A percentile compares a stretch with the other conserved stretches of the same genome.
Conservation (phyloP, 2,113 vertebrate genomes). For the Festucalex cinctus region DNA sequence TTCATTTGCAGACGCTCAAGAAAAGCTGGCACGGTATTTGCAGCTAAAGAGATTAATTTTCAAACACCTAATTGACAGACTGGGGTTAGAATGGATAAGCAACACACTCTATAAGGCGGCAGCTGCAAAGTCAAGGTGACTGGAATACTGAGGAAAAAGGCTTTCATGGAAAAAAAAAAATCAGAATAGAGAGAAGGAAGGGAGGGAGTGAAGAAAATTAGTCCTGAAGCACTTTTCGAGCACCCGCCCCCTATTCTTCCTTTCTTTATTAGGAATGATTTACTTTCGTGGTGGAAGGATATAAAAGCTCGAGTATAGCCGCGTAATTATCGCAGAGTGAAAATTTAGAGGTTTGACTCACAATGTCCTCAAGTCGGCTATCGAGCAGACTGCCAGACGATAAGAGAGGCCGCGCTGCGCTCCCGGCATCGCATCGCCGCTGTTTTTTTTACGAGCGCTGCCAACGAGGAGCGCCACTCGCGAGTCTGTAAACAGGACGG, state of each 20-base stretch:
- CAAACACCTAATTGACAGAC: conserved; percentile 82
- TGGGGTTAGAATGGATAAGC: conserved; percentile 77
- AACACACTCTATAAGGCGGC: conserved; percentile 70
- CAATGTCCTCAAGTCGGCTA: conserved; percentile 74
- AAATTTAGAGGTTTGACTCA: conserved; percentile 80
- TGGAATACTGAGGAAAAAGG: conserved; percentile 68
- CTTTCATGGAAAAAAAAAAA: conserved; percentile 64
- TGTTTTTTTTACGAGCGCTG: conserved; percentile 71
- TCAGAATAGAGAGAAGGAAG: conserved; percentile 62
- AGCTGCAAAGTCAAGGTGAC: conserved; percentile 82
- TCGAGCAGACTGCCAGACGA: conserved; percentile 63
- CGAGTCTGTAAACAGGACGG: conserved; percentile 70
- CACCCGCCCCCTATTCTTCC: conserved; percentile 69
- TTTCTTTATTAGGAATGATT: conserved; percentile 80
- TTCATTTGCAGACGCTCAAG: conserved; percentile 77
- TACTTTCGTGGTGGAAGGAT: conserved; percentile 78
- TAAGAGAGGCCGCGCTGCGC: conserved; percentile 55
- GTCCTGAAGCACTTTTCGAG: conserved; percentile 69
- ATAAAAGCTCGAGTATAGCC: conserved; percentile 79
- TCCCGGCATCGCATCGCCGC: conserved; percentile 45
- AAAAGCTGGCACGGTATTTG: conserved; percentile 77
- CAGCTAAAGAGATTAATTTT: conserved; percentile 85
- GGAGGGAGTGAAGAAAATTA: conserved; percentile 71
- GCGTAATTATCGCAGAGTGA: conserved; percentile 75
- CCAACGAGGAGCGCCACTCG: conserved; percentile 64